Conservation (phyloP, 2,888 invertebrate genomes). For the Dicycla oo region DNA sequence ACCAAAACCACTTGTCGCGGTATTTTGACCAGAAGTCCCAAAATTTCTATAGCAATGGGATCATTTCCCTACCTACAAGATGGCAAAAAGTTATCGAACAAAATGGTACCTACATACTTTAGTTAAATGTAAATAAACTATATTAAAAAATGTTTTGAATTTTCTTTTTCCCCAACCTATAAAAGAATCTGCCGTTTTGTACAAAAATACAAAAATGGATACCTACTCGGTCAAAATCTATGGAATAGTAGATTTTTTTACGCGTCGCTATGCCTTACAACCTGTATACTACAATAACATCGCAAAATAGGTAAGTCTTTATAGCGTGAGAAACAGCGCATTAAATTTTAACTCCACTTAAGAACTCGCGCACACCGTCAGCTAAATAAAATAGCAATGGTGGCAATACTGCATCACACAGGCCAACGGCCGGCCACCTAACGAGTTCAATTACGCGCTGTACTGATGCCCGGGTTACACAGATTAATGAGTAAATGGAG, state of each 20-base stretch:
- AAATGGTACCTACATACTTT: no score
- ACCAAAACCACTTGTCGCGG: no score
- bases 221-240: background rate
- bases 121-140: no score
- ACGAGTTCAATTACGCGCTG: slow-evolving; percentile 62
- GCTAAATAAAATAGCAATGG: slow-evolving; percentile 55
- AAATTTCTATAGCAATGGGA: no score
- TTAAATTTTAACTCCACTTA: slow-evolving; percentile 48
- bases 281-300: background rate
- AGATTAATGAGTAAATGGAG: slow-evolving; percentile 34
- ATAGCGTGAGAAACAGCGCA: background rate
- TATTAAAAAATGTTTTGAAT: no score
- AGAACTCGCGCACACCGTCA: slow-evolving; percentile 31
- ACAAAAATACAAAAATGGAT: background rate
- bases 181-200: background rate
- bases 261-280: no score
- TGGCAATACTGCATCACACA: slow-evolving; percentile 41
- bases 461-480: slow-evolving; percentile 38
- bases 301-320: background rate
- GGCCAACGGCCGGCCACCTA: slow-evolving; percentile 53
- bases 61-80: no score
- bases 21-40: no score
- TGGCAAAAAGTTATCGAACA: no score
- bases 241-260: background rate
- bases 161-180: no score